Conservation (phyloP, 37 sponge, comb jelly and placozoan species). For the Hormiphora californensis region DNA sequence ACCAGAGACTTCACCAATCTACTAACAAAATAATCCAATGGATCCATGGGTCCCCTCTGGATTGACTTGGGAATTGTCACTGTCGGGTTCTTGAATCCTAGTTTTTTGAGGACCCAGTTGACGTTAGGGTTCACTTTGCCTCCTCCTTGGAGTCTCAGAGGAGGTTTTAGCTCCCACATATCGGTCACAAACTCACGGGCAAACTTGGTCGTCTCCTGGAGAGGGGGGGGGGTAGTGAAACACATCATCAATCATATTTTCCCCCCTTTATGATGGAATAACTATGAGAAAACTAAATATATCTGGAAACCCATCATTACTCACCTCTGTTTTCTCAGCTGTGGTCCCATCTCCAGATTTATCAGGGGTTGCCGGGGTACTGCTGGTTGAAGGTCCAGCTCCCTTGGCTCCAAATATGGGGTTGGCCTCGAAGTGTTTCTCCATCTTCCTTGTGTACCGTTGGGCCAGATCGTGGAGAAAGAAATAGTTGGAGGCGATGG, state of each 20-base stretch:
- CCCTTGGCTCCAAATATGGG: slow-evolving; percentile 48
- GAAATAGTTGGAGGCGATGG: slow-evolving; percentile 78
- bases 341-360: too few species aligned
- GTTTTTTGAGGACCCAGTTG: slow-evolving; percentile 79
- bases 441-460: slow-evolving; percentile 69
- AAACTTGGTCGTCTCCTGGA: not conserved
- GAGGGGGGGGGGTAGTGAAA: too few species aligned
- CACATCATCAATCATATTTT: too few species aligned
- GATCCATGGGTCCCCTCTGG: slow-evolving; percentile 92
- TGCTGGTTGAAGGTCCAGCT: too few species aligned
- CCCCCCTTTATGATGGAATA: too few species aligned
- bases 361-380: too few species aligned
- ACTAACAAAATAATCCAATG: slow-evolving; percentile 70
- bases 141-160: slow-evolving; percentile 70
- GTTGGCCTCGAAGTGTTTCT: slow-evolving; percentile 57
- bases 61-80: slow-evolving; percentile 93
- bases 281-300: too few species aligned
- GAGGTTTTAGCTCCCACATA: slow-evolving; percentile 87
- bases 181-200: slow-evolving; percentile 66
- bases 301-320: too few species aligned
- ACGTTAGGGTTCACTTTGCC: slow-evolving; percentile 85
- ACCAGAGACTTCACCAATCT: slow-evolving; percentile 51
- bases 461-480: slow-evolving; percentile 85
- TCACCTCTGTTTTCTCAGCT: too few species aligned
- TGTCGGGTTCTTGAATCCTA: slow-evolving; percentile 86